phyloP scores from a whole-genome alignment of 1,140 invertebrate genomes.

The Telenomus remus region DNA sequence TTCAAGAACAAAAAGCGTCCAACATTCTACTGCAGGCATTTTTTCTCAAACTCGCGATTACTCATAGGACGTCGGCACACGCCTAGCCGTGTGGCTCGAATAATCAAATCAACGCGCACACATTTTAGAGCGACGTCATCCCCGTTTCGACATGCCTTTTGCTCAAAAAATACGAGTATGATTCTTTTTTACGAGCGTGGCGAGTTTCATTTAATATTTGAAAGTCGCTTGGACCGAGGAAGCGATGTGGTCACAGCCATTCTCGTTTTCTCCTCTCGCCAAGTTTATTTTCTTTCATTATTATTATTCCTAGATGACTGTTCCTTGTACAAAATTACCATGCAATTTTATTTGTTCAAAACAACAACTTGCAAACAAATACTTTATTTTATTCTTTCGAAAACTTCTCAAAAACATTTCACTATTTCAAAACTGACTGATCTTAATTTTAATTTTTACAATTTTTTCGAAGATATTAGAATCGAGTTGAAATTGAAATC shows the following conservation, averaged over 20 bases:
- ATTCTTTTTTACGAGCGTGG: slow-evolving; percentile 70
- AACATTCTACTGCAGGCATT: slow-evolving; percentile 14
- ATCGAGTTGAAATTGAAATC: too few relatives aligned
- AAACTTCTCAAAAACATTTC: too few relatives aligned
- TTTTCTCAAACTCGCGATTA: slow-evolving; percentile 21
- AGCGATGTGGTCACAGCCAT: slow-evolving; percentile 67
- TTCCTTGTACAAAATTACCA: slow-evolving; percentile 42
- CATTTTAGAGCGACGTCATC: slow-evolving; percentile 46
- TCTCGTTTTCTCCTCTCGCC: slow-evolving; percentile 53
- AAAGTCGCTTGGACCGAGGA: slow-evolving; percentile 70
- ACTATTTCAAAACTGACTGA: too few relatives aligned
- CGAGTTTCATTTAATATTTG: slow-evolving; percentile 73
- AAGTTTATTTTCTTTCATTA: slow-evolving; percentile 65
- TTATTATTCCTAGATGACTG: slow-evolving; percentile 53
- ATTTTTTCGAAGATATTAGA: too few relatives aligned
- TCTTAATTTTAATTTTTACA: too few relatives aligned
- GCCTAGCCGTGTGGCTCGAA: not conserved
- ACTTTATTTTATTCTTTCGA: not conserved
- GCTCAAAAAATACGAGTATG: slow-evolving; percentile 61
- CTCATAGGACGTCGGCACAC: slow-evolving; percentile 9
- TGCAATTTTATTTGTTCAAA: slow-evolving; percentile 14
- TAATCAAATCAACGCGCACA: slow-evolving; percentile 40
- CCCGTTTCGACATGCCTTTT: slow-evolving; percentile 45
- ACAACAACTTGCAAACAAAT: slow-evolving; percentile 9
- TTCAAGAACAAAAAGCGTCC: slow-evolving; percentile 38